phyloP scores from a whole-genome alignment of 2,888 invertebrate genomes.

The Drosophila ustulata region DNA sequence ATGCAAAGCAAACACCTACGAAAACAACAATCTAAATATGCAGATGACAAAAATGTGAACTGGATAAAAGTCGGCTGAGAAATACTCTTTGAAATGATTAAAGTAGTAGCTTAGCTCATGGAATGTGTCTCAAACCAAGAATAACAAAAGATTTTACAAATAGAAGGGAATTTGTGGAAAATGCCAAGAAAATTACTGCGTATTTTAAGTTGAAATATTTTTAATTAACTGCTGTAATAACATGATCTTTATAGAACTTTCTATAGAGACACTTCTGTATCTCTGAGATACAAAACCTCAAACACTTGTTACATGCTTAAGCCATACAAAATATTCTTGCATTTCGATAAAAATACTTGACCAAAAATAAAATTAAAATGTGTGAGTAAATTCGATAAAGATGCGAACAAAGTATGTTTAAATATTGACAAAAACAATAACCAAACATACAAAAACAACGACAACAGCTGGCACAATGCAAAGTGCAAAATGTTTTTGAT shows the following conservation, averaged over 20 bases:
- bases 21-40: conserved; percentile 58
- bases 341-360: background rate
- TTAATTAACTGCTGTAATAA: too few relatives aligned
- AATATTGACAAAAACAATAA: conserved; percentile 69
- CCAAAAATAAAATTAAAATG: background rate
- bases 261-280: too few relatives aligned
- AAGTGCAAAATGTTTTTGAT: background rate
- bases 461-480: conserved; percentile 54
- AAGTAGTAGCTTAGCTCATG: too few relatives aligned
- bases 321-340: too few relatives aligned
- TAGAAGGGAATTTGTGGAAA: background rate
- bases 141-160: background rate
- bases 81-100: conserved; percentile 29
- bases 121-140: background rate
- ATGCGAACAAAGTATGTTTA: conserved; percentile 55
- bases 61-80: conserved; percentile 31
- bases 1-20: conserved; percentile 60
- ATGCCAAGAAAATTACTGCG: too few relatives aligned
- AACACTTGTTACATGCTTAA: too few relatives aligned
- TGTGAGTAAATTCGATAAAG: conserved; percentile 31
- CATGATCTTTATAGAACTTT: too few relatives aligned
- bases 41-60: conserved; percentile 4
- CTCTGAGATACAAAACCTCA: too few relatives aligned
- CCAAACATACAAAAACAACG: conserved; percentile 11
- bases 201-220: too few relatives aligned